These are phyloP conservation scores for Oryzias woworae DNA, from an alignment of 2,113 vertebrate genomes.

Conservation along the genomic window DNA sequence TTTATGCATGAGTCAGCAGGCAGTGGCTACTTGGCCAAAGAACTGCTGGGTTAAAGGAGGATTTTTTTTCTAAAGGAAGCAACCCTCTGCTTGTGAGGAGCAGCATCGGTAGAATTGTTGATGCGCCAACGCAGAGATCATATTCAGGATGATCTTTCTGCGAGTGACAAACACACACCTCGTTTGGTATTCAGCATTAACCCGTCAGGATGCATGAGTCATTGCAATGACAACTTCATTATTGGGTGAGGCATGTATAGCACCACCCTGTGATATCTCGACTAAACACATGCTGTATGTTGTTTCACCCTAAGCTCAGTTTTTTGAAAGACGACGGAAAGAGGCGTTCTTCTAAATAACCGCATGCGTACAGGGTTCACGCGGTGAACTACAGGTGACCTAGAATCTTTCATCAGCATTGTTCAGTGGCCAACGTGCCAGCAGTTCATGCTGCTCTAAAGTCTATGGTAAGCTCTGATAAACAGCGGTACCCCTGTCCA, in stretches of 20 bases:
- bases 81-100: too few relatives aligned
- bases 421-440: conserved; percentile 31
- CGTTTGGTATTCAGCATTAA: conserved; percentile 45
- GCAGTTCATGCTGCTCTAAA: conserved; percentile 46
- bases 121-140: neutral
- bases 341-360: conserved; percentile 40
- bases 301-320: conserved; percentile 24
- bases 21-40: conserved; percentile 35
- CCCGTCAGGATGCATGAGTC: conserved; percentile 54
- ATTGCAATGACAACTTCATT: conserved; percentile 52
- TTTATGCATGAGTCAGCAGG: conserved; percentile 69
- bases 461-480: conserved; percentile 39
- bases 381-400: conserved; percentile 35
- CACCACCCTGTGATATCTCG: conserved; percentile 38
- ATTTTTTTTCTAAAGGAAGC: neutral
- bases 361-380: conserved; percentile 25
- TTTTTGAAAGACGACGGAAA: conserved; percentile 26
- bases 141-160: neutral
- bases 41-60: conserved; percentile 5
- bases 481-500: conserved; percentile 29
- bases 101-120: neutral
- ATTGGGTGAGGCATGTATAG: conserved; percentile 44
- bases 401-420: conserved; percentile 41
- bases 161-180: neutral
- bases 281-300: conserved; percentile 34